Base-by-base conservation (phyloP, 2,113 vertebrate species). In the Micronycteris hirsuta region DNA sequence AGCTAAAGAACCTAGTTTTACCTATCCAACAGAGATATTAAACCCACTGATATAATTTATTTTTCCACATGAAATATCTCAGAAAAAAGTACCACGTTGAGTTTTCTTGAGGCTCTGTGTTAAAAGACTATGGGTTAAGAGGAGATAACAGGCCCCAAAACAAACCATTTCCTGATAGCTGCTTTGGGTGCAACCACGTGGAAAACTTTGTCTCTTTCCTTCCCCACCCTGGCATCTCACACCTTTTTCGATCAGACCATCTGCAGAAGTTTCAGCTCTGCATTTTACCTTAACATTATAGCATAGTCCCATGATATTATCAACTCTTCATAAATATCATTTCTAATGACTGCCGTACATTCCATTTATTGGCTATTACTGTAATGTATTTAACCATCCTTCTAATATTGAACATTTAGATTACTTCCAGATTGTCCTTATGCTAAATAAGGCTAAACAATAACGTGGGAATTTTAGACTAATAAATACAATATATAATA, bases 1-100 rank as follows among this genome's bases (percentile, higher is more conserved):
- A 95, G 49, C 83, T 90, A 43, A 97, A 77, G 94, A 96, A 95
- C 13, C 91, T 56, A 52, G 63, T 65, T 97, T 97, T 86, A 45
- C 96, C 96, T 94, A 95, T 96, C 93, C 95, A 94, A 45, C 78
- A 98, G 58, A 85, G 93, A 63, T 96, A 82, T 91, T 96, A 97
- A 95, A 92, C 81, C 54, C 65, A 93, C 76, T 81, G 91, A 86
- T 95, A 84, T 70, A 71, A 93, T 96, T 87, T 91, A 68, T 93
- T 96, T 97, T 97, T 95, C 93, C 89, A 93, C 1, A 0, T 91
- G 93, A 95, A 93, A 68, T 96, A 86, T 54, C 89, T 96, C 83
- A 91, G 88, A 81, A 84, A 1, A 68, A 78, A 74, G 36, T 9
- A 70, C 80, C 24, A 94, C 12, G 49, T 71, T 82, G 47, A 82